A percentile compares a stretch with the other conserved stretches of the same genome.
phyloP scores from a whole-genome alignment of 2,888 invertebrate species.

The Lampropteryx suffumata region DNA sequence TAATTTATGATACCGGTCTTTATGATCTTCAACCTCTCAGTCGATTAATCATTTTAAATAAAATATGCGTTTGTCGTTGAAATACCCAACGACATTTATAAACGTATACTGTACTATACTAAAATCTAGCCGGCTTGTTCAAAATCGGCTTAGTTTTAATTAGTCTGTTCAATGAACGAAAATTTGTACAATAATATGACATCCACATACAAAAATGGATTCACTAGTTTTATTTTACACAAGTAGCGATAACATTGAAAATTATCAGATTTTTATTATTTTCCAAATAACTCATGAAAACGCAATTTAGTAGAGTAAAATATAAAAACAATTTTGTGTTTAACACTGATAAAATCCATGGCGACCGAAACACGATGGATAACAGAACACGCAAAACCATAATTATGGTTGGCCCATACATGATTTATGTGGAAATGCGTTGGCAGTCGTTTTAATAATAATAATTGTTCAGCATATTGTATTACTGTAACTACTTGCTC shows the following conservation, averaged over 20 bases:
- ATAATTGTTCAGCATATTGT: conserved; percentile 10
- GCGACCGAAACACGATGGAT: conserved; percentile 56
- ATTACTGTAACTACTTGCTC: neutral
- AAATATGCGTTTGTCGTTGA: conserved; percentile 3
- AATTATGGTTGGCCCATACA: conserved; percentile 62
- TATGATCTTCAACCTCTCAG: conserved; percentile 19
- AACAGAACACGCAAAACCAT: conserved; percentile 68
- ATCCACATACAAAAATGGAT: too few relatives aligned
- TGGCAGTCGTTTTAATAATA: conserved; percentile 33
- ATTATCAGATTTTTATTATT: neutral
- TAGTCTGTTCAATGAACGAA: too few relatives aligned
- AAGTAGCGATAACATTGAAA: too few relatives aligned
- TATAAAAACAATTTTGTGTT: conserved; percentile 53
- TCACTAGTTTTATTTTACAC: too few relatives aligned
- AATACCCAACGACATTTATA: neutral
- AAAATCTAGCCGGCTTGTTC: too few relatives aligned
- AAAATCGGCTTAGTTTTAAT: too few relatives aligned
- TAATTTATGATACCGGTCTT: conserved; percentile 11
- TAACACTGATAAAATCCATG: conserved; percentile 61
- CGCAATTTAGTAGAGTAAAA: conserved; percentile 44
- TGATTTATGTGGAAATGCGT: conserved; percentile 46
- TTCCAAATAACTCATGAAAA: conserved; percentile 22
- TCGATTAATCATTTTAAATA: conserved; percentile 18
- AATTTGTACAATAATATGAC: too few relatives aligned
- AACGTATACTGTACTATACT: too few relatives aligned